phyloP scores from a whole-genome alignment of 2,113 vertebrate species.

The Sphyrna mokarran region DNA sequence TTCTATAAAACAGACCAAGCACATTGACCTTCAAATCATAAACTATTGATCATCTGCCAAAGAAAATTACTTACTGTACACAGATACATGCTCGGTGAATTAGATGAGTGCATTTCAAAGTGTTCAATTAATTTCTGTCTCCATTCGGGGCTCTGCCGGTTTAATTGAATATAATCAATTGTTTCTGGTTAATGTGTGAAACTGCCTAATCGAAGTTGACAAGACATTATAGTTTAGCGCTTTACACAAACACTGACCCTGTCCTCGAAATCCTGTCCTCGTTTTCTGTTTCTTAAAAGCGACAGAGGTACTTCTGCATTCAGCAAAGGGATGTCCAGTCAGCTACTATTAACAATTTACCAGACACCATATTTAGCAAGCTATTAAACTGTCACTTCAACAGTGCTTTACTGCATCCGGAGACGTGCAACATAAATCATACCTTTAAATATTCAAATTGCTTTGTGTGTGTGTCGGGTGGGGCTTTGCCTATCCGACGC shows the following conservation, averaged over 20 bases:
- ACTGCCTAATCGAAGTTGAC: constrained; percentile 15
- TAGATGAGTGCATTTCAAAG: background rate
- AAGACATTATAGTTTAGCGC: background rate
- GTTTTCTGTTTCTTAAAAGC: background rate
- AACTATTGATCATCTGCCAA: background rate
- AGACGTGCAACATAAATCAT: background rate
- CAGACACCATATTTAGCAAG: background rate
- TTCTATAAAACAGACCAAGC: background rate
- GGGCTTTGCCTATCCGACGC: background rate
- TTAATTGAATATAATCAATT: constrained; percentile 34
- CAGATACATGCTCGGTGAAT: constrained; percentile 7
- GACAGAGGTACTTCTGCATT: background rate
- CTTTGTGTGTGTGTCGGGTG: background rate
- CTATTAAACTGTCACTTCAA: background rate
- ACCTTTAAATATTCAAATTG: background rate
- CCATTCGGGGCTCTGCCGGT: background rate
- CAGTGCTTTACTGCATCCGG: background rate
- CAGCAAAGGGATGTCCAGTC: background rate
- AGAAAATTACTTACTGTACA: background rate
- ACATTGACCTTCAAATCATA: constrained; percentile 21
- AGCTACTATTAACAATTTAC: background rate
- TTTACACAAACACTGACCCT: background rate
- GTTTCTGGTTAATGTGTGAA: background rate
- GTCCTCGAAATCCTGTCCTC: background rate
- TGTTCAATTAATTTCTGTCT: constrained; percentile 10